Evolutionary conservation across 1,140 invertebrate species (phyloP).

Genomic region (Diorhabda elongata): DNA sequence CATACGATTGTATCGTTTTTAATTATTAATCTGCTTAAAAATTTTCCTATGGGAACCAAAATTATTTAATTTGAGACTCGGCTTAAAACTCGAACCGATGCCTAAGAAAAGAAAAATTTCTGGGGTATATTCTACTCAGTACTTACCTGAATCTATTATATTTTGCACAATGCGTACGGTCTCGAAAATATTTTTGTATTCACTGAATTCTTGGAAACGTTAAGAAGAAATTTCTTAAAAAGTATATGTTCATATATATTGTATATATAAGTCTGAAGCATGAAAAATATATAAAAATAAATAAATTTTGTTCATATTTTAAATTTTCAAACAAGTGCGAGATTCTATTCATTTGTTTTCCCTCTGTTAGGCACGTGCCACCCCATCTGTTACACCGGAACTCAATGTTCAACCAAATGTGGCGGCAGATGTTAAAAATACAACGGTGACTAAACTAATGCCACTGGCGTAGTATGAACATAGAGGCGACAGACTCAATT

Average conservation of each 20-base stretch:
- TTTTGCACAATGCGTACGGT: no score
- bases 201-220: not conserved
- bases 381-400: constrained; percentile 5
- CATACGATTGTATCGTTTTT: no score
- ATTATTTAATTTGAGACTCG: no score
- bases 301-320: not conserved
- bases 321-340: not conserved
- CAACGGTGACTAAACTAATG: no score
- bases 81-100: not conserved
- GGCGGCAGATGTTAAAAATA: constrained; percentile 5
- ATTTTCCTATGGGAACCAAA: no score
- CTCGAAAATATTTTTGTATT: no score
- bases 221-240: not conserved
- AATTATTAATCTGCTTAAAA: no score
- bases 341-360: not conserved
- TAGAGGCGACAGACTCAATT: no score
- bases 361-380: not conserved
- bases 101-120: not conserved
- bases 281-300: no score
- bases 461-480: no score
- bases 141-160: not conserved
- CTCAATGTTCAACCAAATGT: not conserved
- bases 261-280: no score
- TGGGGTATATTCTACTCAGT: not conserved
- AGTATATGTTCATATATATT: not conserved